Percentiles rank a stretch among this genome's conserved stretches.
Evolutionary conservation across 2,113 vertebrate genomes (phyloP).

Genomic region (Halcyon senegalensis): DNA sequence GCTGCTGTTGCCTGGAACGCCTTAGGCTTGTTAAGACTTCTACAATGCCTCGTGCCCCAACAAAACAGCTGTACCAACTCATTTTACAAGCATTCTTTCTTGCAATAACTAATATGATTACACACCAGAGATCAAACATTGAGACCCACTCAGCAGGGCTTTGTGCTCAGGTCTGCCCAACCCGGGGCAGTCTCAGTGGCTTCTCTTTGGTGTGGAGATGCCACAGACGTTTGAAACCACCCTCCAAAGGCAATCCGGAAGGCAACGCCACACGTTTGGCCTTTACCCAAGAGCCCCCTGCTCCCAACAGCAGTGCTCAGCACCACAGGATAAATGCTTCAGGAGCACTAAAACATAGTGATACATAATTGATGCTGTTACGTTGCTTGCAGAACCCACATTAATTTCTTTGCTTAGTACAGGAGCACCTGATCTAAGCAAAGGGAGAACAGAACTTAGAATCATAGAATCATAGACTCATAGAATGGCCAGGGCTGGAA

Average conservation of each 20-base stretch:
- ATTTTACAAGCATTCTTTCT: background rate
- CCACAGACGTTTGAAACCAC: background rate
- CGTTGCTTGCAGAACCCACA: background rate
- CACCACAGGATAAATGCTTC: constrained; percentile 39
- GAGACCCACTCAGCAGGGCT: background rate
- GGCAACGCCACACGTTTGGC: background rate
- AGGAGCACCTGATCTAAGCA: background rate
- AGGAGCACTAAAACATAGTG: constrained; percentile 2
- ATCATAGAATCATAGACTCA: too few species aligned
- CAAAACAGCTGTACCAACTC: background rate
- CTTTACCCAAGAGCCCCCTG: background rate
- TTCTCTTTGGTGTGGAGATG: background rate
- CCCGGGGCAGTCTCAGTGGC: background rate
- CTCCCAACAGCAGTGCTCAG: constrained; percentile 16
- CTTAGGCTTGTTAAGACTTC: background rate
- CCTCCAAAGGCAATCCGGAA: background rate
- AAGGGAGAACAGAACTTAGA: background rate
- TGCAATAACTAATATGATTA: background rate
- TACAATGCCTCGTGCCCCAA: background rate
- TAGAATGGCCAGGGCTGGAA: too few species aligned
- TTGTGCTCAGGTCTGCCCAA: background rate
- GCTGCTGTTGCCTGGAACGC: background rate
- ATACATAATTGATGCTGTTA: background rate
- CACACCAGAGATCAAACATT: background rate
- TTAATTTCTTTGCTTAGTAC: background rate